Evolutionary conservation across 53 echinoderm and acorn worm genomes (phyloP), one percentile per base, ranked within the genome.

Genomic region (Echinarachnius parma): DNA sequence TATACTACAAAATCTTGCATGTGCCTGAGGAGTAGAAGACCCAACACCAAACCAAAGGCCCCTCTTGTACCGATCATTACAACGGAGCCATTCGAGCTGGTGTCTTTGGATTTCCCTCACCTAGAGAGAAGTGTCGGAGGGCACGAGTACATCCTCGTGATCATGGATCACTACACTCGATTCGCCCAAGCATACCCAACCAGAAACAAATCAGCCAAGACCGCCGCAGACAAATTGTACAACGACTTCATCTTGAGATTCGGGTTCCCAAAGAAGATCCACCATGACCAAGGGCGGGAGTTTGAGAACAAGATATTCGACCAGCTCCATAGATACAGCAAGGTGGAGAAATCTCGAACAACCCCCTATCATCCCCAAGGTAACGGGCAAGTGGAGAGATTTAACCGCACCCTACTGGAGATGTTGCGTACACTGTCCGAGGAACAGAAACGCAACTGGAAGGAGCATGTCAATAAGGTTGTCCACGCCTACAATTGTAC

Each of bases 401-500:
- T 85, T 28, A 89, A 89, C 47, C 68, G 84, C 2, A 89, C 89
- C 39, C 64, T 89, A 21, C 49, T 89, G 61, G 31, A 23, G 20
- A 89, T 84, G 80, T 31, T 82, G 15, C 21, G 81, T 15, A 79
- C 81, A 10, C 80, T 84, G 7, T 25, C 63, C 9, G 59, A 66
- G 0, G 44, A 67, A 19, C 28, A 75, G 24, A 66, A 57, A 21
- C 42, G 27, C 0, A 56, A 67, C 52, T 89, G 80, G 83, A 75
- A 65, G 48, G 67, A 75, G 5, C 46, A 53, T 29, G 34, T 66
- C 44, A 76, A 70, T 61, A 84, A 80, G 47, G 70, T 69, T 33
- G 77, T 81, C n/a, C 89, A 89, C 76, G 84, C 84, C n/a, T 84
- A 83, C 28, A 87, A 87, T 31, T 64, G 65, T 67, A 87, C 88